Evolutionary conservation across 2,888 invertebrate species (phyloP), one percentile per base, ranked within the genome.

Genomic region (Crepidodera aurea): DNA sequence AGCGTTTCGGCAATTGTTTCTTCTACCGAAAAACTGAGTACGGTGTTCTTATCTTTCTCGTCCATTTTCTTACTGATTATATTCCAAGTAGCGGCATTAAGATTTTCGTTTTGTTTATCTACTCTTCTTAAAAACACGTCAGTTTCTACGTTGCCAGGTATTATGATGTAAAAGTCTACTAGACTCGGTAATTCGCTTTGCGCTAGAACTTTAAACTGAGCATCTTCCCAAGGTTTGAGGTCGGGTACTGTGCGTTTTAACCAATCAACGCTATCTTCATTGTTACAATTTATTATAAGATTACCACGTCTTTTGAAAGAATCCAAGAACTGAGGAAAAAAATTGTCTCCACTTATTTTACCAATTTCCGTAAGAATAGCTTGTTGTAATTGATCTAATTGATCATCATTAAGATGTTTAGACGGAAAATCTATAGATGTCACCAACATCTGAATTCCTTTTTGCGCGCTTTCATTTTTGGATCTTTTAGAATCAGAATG

Each of bases 181-280:
- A 58, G 40, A 39, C 48, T 42, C 18, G 62, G 62, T 10, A 62
- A 39, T 32, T 62, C 62, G 12, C 22, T 56, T 12, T 39, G 58
- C 16, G 32, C 42, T 8, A 62, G 6, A 7, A 53, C 34, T 18
- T 59, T 58, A 40, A 58, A 51, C 10, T 59, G 22, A 10, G 50
- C 58, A 15, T 32, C 39, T n/a, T 63, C 59, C 63, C 63, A 63
- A 7, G 59, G 63, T 44, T 39, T 51, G 15, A 63, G 13, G 15
- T 7, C 54, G 19, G 54, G 50, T 1, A 59, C 27, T 1, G 39
- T 55, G 8, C 29, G 40, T 37, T 55, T 59, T 27, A 63, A 59
- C 63, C 63, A 63, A 18, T 63, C 51, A 6, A 63, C 63, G 15
- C 59, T 63, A 19, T 63, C 63, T 50, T 63, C 50, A 32, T 63